Base-by-base conservation (phyloP, 2,113 vertebrate genomes). In the Cynoglossus semilaevis region DNA sequence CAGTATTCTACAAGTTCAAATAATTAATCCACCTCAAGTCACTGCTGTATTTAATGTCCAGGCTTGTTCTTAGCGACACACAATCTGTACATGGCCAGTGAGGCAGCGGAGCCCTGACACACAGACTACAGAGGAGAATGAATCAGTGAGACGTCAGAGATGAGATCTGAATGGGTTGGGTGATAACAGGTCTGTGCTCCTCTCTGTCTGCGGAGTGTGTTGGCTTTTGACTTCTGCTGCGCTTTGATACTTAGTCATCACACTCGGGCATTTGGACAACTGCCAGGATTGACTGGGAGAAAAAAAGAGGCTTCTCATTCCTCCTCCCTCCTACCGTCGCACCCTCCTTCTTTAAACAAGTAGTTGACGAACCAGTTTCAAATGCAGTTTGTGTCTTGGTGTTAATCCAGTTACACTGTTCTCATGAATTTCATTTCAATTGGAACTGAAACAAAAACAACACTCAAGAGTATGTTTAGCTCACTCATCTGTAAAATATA, bases 221-320 rank as follows among this genome's bases (percentile, higher is more conserved):
- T 45, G 19, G 72, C 70, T 76, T 61, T 19, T 84, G 55, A 11
- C 46, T 50, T 54, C 1, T 48, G 63, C 58, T 71, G 15, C 51
- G 64, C 68, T 82, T 82, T 82, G 83, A 84, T 79, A 79, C 51
- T 51, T 16, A 51, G 48, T 43, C 50, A 44, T 52, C 64, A 79
- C 75, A 85, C 82, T 78, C 70, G 76, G 64, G 72, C 55, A 38
- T 54, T 58, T 73, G 70, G 62, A 63, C 35, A 43, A 48, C 60
- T 64, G 76, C 81, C 81, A 85, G 65, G 67, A 36, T 58, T 13
- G 40, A 62, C 46, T 47, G 16, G 45, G 11, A 58, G 42, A 43
- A 7, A 29, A 7, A 42, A 46, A 42, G 22, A 29, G 6, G 6
- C 2, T 29, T 29, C 22, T 29, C 22, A 29, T 29, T 29, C 22